These are phyloP conservation scores for Perca fluviatilis DNA, from an alignment of 2,113 vertebrate genomes.

Conservation along the genomic window DNA sequence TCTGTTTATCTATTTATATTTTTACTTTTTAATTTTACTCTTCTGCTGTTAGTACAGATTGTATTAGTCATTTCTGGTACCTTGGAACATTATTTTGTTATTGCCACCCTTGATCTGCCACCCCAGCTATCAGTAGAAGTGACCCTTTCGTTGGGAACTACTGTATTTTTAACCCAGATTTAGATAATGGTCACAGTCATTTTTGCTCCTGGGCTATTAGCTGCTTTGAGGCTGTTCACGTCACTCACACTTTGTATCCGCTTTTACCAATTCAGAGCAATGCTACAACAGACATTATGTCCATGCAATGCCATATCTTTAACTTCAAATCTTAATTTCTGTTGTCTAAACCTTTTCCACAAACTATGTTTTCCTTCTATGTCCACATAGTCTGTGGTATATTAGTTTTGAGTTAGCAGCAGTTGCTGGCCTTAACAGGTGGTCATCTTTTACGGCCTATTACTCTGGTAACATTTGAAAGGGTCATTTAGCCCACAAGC, in stretches of 20 bases:
- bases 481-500: conserved; percentile 85
- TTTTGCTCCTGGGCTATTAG: conserved; percentile 57
- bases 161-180: conserved; percentile 73
- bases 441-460: conserved; percentile 82
- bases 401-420: conserved; percentile 87
- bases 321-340: conserved; percentile 34
- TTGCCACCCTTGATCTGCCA: conserved; percentile 12
- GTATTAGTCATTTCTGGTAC: not conserved
- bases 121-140: conserved; percentile 39
- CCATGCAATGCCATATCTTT: conserved; percentile 7
- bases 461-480: conserved; percentile 89
- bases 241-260: conserved; percentile 71
- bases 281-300: conserved; percentile 27
- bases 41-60: not conserved
- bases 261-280: conserved; percentile 51
- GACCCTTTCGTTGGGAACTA: conserved; percentile 48
- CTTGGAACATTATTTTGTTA: not conserved
- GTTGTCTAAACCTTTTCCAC: conserved; percentile 34
- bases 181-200: conserved; percentile 67
- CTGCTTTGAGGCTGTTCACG: conserved; percentile 60
- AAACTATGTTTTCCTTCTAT: conserved; percentile 45
- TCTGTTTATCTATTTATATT: conserved; percentile 12
- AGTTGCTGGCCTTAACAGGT: conserved; percentile 95
- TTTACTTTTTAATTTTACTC: not conserved
- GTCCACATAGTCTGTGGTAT: conserved; percentile 60